Evolutionary conservation across 2,797 vertebrate species (phyloP).

Genomic region (Eidolon dupreanum): DNA sequence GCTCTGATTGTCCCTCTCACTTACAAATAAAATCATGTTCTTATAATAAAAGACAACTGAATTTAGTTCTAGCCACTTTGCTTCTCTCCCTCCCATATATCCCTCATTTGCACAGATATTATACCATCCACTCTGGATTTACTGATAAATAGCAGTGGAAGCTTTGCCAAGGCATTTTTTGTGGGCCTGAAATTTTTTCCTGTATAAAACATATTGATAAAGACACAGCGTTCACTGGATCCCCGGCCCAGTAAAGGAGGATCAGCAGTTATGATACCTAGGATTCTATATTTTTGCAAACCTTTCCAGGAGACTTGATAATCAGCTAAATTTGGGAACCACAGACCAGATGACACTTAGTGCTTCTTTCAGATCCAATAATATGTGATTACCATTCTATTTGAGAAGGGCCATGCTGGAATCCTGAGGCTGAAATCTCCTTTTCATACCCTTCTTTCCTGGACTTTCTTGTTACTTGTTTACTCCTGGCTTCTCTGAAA

Average conservation of each 20-base stretch:
- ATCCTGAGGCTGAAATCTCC: too few relatives aligned
- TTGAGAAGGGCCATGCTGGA: background rate
- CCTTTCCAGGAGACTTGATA: background rate
- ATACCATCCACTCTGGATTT: background rate
- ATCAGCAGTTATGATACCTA: background rate
- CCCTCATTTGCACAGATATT: background rate
- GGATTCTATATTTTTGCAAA: background rate
- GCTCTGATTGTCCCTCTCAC: background rate
- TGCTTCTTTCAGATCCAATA: background rate
- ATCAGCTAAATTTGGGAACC: background rate
- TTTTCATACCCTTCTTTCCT: background rate
- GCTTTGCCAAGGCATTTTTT: background rate
- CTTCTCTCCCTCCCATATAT: background rate
- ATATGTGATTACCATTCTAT: background rate
- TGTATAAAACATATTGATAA: background rate
- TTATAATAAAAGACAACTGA: background rate
- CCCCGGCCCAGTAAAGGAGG: background rate
- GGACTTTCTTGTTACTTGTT: background rate
- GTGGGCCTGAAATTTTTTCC: background rate
- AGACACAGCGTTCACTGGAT: background rate
- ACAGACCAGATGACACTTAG: too few relatives aligned
- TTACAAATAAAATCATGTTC: background rate
- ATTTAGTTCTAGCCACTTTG: background rate
- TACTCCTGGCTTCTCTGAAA: background rate
- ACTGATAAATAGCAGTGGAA: background rate